These are phyloP conservation scores for Chascanopsetta lugubris DNA, from an alignment of 2,113 vertebrate genomes.

Conservation along the genomic window DNA sequence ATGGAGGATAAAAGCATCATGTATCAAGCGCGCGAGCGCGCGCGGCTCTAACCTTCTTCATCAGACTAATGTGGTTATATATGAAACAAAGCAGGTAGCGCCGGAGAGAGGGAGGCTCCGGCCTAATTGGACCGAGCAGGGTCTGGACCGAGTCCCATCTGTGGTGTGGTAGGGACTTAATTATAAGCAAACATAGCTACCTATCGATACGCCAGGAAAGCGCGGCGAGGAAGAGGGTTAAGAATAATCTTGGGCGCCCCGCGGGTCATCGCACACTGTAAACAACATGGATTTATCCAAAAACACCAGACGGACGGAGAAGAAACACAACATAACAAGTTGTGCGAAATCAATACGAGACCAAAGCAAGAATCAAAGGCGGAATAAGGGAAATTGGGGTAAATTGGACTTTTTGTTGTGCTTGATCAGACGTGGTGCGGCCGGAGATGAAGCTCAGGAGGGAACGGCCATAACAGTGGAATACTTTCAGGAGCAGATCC, in stretches of 20 bases:
- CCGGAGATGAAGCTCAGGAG: slow-evolving; percentile 47
- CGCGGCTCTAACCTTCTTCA: slow-evolving; percentile 29
- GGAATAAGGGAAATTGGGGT: slow-evolving; percentile 63
- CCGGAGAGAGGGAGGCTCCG: slow-evolving; percentile 55
- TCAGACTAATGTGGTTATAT: slow-evolving; percentile 55
- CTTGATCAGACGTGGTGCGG: slow-evolving; percentile 55
- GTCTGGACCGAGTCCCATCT: slow-evolving; percentile 73
- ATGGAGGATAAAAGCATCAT: slow-evolving; percentile 45
- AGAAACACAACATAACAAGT: slow-evolving; percentile 72
- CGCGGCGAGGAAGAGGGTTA: slow-evolving; percentile 66
- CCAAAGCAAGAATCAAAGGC: slow-evolving; percentile 71
- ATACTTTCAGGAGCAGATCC: slow-evolving; percentile 47
- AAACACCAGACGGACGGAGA: slow-evolving; percentile 70
- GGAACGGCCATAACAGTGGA: slow-evolving; percentile 40
- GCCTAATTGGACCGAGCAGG: slow-evolving; percentile 80
- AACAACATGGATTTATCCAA: slow-evolving; percentile 77
- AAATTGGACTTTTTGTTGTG: slow-evolving; percentile 71
- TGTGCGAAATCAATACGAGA: slow-evolving; percentile 75
- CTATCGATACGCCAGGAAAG: slow-evolving; percentile 73
- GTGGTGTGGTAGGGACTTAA: slow-evolving; percentile 74
- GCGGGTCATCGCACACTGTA: slow-evolving; percentile 74
- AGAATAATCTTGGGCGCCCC: slow-evolving; percentile 72
- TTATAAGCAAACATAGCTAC: slow-evolving; percentile 79
- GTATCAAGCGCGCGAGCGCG: slow-evolving; percentile 39
- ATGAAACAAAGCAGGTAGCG: slow-evolving; percentile 52